Conservation (phyloP, 2,797 vertebrate genomes). For the Sarcoramphus papa region DNA sequence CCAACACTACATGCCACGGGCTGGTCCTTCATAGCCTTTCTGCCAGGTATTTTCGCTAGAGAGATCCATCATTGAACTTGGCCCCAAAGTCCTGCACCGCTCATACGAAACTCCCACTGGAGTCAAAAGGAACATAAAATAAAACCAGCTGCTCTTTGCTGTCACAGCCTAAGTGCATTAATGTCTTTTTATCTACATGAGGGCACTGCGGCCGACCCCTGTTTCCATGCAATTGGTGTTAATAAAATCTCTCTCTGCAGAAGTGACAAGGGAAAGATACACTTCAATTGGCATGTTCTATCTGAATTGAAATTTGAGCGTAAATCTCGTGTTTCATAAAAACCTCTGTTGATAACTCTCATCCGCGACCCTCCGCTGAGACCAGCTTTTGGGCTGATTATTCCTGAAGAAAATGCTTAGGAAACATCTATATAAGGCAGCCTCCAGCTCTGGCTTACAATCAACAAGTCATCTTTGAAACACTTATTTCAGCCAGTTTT, state of each 20-base stretch:
- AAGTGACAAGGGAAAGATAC: conserved; percentile 22
- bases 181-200: conserved; percentile 26
- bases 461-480: neutral
- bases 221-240: conserved; percentile 9
- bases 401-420: neutral
- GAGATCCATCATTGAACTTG: neutral
- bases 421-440: neutral
- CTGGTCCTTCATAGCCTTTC: neutral
- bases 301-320: conserved; percentile 39
- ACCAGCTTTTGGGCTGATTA: neutral
- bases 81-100: neutral
- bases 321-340: neutral
- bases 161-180: conserved; percentile 52
- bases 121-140: conserved; percentile 23
- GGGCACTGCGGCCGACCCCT: neutral
- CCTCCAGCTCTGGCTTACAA: neutral
- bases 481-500: neutral
- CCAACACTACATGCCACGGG: accelerated
- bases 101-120: neutral
- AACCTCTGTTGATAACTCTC: neutral
- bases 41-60: accelerated
- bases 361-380: neutral
- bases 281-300: conserved; percentile 23
- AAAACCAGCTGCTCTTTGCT: conserved; percentile 19
- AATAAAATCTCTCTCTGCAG: conserved; percentile 46